Conservation (phyloP, 2,888 invertebrate species). For the Seira ritae region DNA sequence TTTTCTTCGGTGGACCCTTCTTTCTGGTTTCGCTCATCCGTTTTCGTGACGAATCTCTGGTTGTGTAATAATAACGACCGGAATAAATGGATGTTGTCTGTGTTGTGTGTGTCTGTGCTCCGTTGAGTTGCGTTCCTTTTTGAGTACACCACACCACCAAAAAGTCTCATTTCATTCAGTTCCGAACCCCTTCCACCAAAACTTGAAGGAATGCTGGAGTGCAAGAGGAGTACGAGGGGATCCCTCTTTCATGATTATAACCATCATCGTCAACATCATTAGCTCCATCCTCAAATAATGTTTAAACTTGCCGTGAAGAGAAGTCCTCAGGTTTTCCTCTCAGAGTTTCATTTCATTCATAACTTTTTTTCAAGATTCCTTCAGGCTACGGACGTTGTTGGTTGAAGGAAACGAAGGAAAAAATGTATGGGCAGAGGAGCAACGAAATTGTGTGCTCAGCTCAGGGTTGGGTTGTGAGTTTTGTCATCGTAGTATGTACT, state of each 20-base stretch:
- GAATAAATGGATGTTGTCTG: slow-evolving; percentile 25
- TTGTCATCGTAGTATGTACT: too few species aligned
- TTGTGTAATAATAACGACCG: slow-evolving; percentile 44
- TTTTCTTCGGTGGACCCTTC: slow-evolving; percentile 56
- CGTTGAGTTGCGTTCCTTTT: not conserved
- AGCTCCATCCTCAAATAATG: not conserved
- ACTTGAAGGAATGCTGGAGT: slow-evolving; percentile 40
- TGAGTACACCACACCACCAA: slow-evolving; percentile 24
- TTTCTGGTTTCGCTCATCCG: slow-evolving; percentile 43
- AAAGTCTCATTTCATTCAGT: slow-evolving; percentile 55
- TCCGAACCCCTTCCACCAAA: slow-evolving; percentile 49
- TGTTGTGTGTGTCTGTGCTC: slow-evolving; percentile 42
- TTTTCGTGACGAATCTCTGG: slow-evolving; percentile 51
- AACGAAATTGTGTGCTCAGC: too few species aligned
- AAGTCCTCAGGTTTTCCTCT: slow-evolving; percentile 28
- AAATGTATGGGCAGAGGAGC: not conserved
- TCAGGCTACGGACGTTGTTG: slow-evolving; percentile 62
- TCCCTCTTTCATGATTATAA: slow-evolving; percentile 33
- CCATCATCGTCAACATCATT: slow-evolving; percentile 31
- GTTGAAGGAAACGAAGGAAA: slow-evolving; percentile 17
- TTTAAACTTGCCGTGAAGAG: slow-evolving; percentile 34
- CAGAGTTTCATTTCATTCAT: slow-evolving; percentile 70
- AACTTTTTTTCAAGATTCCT: slow-evolving; percentile 67
- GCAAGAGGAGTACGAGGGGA: slow-evolving; percentile 16
- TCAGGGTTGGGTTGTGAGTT: too few species aligned